Evolutionary conservation across 2,888 invertebrate genomes (phyloP).

Genomic region (Ceriagrion tenellum): DNA sequence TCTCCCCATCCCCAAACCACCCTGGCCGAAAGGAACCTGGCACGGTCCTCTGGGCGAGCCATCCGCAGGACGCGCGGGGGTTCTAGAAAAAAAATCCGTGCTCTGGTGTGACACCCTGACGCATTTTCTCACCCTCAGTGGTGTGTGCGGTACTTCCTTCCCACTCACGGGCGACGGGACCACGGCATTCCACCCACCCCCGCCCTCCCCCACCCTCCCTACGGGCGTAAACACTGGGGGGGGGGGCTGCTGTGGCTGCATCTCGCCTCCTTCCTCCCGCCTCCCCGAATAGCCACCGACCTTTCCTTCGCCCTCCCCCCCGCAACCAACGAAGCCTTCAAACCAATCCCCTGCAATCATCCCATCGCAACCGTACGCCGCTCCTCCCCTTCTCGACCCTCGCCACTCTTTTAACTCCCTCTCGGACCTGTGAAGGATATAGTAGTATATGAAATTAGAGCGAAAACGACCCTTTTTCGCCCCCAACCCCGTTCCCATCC

Average conservation of each 20-base stretch:
- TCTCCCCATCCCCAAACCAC: too few species aligned
- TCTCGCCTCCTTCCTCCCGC: background rate
- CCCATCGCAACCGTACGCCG: background rate
- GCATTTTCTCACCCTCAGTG: background rate
- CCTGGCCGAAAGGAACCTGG: background rate
- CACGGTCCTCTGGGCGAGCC: background rate
- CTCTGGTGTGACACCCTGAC: background rate
- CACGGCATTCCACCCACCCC: background rate
- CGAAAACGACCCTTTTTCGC: slow-evolving; percentile 33
- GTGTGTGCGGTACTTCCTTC: background rate
- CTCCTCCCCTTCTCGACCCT: background rate
- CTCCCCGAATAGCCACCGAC: background rate
- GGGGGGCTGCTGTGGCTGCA: background rate
- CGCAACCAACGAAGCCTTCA: background rate
- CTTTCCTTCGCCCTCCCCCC: too few species aligned
- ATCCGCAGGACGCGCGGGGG: background rate
- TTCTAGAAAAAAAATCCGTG: background rate
- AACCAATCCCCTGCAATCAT: slow-evolving; percentile 41
- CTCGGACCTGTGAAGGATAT: slow-evolving; percentile 35
- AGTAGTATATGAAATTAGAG: slow-evolving; percentile 46
- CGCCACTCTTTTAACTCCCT: background rate
- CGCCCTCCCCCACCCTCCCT: background rate
- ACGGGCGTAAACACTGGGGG: background rate
- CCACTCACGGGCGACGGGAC: background rate
- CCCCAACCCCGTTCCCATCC: background rate